Evolutionary conservation across 92 coral and sea anemone genomes (phyloP), one percentile per base, ranked within the genome.

Genomic region (Umimayanthus chanpuru): DNA sequence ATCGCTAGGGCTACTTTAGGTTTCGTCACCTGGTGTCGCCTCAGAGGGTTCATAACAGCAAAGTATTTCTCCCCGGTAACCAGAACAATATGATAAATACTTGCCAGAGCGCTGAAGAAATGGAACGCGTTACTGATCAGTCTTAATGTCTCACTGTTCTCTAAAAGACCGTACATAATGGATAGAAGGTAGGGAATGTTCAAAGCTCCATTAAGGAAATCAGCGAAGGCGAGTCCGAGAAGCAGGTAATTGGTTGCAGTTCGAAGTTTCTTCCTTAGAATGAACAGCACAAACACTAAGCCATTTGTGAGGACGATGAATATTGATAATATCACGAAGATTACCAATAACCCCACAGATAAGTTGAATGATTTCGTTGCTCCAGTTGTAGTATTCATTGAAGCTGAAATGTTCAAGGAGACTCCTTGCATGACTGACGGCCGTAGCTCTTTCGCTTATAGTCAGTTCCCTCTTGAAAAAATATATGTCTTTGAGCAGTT

Each of bases 161-260:
- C 29, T 67, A 67, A 2, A 3, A n/a, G 32, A 1, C 18, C 12
- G 32, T 25, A 28, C 4, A 6, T 18, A n/a, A 7, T 2, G 14
- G 32, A 16, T 11, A n/a, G 30, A 23, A 67, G 11, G 73, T 23
- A 67, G n/a, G 73, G 73, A 11, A 67, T 73, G 40, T 73, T 73
- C 18, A 73, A 36, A 73, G 77, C 77, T 73, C 77, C 77, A 32
- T 36, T 73, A 2, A 73, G 39, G 6, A 73, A 73, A 28, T 73
- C 77, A 7, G 77, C 44, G 8, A 28, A 14, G 77, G 77, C 77
- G 41, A 73, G 44, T 32, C 77, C 77, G 40, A 73, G 36, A 40
- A 73, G 77, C 36, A 73, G 25, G 77, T 73, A 73, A 28, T 73
- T 73, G 43, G 77, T 73, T 18, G 77, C 77, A 9, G 77, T 73